A percentile compares a stretch with the other conserved stretches of the same genome.
Conservation (phyloP, 2,888 invertebrate species). For the Papilio gigon region DNA sequence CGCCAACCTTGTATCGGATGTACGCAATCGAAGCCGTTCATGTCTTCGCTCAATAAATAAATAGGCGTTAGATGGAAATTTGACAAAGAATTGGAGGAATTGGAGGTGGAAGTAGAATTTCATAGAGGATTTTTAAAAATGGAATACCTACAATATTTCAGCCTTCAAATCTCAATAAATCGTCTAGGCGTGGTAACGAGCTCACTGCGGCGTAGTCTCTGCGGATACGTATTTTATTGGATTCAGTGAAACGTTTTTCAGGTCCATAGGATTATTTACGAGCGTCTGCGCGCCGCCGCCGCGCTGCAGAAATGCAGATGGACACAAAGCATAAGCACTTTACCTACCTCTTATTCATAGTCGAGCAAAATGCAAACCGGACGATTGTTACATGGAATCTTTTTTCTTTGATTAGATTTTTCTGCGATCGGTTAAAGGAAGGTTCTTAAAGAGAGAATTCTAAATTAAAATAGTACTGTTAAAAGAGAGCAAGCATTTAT, state of each 20-base stretch:
- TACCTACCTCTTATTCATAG: constrained; percentile 46
- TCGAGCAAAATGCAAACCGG: constrained; percentile 39
- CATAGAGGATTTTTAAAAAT: constrained; percentile 77
- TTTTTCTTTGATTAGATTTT: constrained; percentile 23
- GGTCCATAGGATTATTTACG: constrained; percentile 81
- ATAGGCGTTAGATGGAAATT: constrained; percentile 34
- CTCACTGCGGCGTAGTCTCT: constrained; percentile 80
- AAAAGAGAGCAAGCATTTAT: constrained; percentile 2
- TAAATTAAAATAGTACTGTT: not conserved
- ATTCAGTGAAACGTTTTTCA: constrained; percentile 82
- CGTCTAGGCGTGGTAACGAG: constrained; percentile 82
- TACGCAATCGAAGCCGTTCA: constrained; percentile 12
- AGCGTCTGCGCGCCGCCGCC: constrained; percentile 73
- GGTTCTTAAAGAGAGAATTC: not conserved
- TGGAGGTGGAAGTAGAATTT: constrained; percentile 63
- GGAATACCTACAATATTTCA: constrained; percentile 81
- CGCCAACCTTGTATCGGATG: constrained; percentile 22
- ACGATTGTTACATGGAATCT: constrained; percentile 27
- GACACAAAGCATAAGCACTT: constrained; percentile 58
- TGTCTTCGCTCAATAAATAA: constrained; percentile 4
- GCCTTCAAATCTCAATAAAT: constrained; percentile 82
- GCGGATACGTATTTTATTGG: constrained; percentile 83
- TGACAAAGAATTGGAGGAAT: constrained; percentile 50
- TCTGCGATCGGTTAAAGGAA: not conserved
- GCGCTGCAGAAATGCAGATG: constrained; percentile 79